Evolutionary conservation across 92 coral and sea anemone species (phyloP).

Genomic region (Porites divaricata): DNA sequence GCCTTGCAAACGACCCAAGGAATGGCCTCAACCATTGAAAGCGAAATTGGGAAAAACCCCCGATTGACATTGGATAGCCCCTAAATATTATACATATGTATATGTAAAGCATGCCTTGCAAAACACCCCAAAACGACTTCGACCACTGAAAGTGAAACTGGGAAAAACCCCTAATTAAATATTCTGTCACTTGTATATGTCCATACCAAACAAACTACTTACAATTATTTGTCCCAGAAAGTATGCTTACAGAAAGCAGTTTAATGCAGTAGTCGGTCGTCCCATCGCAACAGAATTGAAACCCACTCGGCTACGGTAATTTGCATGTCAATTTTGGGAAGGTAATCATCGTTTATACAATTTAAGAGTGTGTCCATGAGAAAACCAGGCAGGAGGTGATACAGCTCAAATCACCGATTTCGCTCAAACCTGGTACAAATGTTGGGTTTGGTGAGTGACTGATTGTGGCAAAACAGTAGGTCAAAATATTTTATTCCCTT

Average conservation of each 20-base stretch:
- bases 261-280: too few species aligned
- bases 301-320: too few species aligned
- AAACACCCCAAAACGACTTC: too few species aligned
- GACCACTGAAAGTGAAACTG: neutral
- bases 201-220: too few species aligned
- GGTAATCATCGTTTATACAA: too few species aligned
- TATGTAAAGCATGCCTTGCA: too few species aligned
- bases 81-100: too few species aligned
- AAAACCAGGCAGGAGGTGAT: neutral
- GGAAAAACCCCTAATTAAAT: neutral
- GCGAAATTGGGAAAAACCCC: conserved; percentile 1
- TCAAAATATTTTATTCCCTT: neutral
- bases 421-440: neutral
- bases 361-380: neutral
- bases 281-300: too few species aligned
- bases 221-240: too few species aligned
- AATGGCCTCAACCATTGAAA: neutral
- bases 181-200: too few species aligned
- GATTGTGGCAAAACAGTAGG: neutral
- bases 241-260: too few species aligned
- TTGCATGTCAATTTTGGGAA: too few species aligned
- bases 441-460: neutral
- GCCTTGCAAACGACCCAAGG: neutral
- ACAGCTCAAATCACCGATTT: neutral
- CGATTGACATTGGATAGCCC: neutral